Percentiles rank a stretch among this genome's conserved stretches.
Evolutionary conservation across 2,888 invertebrate genomes (phyloP).

Genomic region (Polia nebulosa): DNA sequence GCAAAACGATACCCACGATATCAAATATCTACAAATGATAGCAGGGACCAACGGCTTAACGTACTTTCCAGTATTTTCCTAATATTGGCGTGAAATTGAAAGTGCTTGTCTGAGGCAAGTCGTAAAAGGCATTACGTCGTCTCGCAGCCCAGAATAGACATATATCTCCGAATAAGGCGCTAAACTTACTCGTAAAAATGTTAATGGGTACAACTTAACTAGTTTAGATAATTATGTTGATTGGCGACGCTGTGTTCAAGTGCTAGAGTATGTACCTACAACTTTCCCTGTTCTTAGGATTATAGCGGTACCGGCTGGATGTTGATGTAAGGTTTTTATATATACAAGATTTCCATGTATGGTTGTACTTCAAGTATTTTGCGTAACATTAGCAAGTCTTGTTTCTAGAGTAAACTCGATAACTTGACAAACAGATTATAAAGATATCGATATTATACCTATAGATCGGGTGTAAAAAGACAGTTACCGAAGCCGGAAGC

Average conservation of each 20-base stretch:
- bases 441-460: no score
- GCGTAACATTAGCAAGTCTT: conserved; percentile 6
- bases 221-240: conserved; percentile 41
- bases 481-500: no score
- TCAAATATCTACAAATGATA: no score
- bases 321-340: conserved; percentile 3
- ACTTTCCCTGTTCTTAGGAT: conserved; percentile 42
- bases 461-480: no score
- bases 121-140: conserved; percentile 45
- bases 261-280: neutral
- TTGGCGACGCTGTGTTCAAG: conserved; percentile 20
- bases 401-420: conserved; percentile 19
- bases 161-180: conserved; percentile 51
- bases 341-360: neutral
- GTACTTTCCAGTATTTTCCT: conserved; percentile 3
- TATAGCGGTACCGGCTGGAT: neutral
- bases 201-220: conserved; percentile 49
- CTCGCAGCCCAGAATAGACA: conserved; percentile 24
- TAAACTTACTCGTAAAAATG: conserved; percentile 52
- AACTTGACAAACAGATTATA: conserved; percentile 1
- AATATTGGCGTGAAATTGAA: conserved; percentile 52
- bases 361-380: conserved; percentile 10
- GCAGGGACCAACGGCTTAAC: no score
- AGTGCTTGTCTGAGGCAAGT: conserved; percentile 35
- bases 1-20: no score